Evolutionary conservation across 2,113 vertebrate genomes (phyloP).

Genomic region (Reinhardtius hippoglossoides): DNA sequence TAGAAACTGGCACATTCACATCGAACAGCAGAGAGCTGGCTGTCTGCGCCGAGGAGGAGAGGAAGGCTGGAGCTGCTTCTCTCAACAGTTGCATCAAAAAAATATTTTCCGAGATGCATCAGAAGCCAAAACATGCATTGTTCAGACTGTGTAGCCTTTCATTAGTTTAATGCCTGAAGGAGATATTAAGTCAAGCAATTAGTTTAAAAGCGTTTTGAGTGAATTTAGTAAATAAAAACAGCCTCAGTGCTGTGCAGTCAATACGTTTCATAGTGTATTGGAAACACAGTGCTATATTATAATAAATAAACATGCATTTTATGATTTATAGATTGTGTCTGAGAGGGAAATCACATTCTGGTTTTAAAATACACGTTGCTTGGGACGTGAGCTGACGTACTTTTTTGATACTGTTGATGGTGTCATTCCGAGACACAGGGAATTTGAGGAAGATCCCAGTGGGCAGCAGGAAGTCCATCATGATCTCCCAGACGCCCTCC

Average conservation of each 20-base stretch:
- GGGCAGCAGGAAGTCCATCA: slow-evolving; percentile 94
- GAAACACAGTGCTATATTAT: slow-evolving; percentile 5
- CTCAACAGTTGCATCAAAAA: slow-evolving; percentile 30
- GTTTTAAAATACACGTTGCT: background rate
- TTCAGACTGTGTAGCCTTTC: slow-evolving; percentile 19
- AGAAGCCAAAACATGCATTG: slow-evolving; percentile 13
- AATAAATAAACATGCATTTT: background rate
- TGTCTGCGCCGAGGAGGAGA: background rate
- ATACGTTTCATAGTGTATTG: background rate
- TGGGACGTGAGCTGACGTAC: slow-evolving; percentile 71
- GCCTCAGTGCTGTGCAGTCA: slow-evolving; percentile 6
- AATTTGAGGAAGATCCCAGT: slow-evolving; percentile 96
- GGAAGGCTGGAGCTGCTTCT: slow-evolving; percentile 35
- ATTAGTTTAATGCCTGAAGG: slow-evolving; percentile 50
- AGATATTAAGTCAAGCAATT: slow-evolving; percentile 34
- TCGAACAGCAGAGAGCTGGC: slow-evolving; percentile 60
- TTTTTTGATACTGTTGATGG: slow-evolving; percentile 92
- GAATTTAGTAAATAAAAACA: slow-evolving; percentile 44
- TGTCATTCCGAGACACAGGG: slow-evolving; percentile 89
- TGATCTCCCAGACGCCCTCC: slow-evolving; percentile 88
- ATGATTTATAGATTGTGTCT: background rate
- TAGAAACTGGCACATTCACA: slow-evolving; percentile 62
- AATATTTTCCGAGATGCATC: slow-evolving; percentile 20
- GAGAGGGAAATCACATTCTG: background rate
- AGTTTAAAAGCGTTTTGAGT: slow-evolving; percentile 43